These are phyloP conservation scores for Microtus montanus DNA, from an alignment of 2,113 vertebrate genomes.

Conservation along the genomic window DNA sequence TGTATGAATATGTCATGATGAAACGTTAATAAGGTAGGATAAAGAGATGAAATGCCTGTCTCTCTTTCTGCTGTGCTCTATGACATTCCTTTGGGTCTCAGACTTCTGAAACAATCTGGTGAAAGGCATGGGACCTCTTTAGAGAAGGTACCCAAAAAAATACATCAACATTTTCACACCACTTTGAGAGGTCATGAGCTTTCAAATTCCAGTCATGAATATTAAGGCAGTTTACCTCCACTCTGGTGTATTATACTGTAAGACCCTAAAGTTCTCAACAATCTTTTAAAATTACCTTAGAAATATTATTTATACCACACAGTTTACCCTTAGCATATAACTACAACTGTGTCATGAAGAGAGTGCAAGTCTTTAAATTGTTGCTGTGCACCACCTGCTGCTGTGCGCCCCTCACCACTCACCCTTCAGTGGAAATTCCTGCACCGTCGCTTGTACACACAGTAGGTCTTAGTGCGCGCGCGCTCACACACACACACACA, in stretches of 20 bases:
- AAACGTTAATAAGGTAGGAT: slow-evolving; percentile 34
- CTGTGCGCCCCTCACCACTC: background rate
- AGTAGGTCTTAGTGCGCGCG: background rate
- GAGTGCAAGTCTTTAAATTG: background rate
- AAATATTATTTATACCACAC: slow-evolving; percentile 41
- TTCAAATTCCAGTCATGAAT: slow-evolving; percentile 26
- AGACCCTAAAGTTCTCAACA: background rate
- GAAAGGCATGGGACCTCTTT: background rate
- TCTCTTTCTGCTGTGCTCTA: slow-evolving; percentile 69
- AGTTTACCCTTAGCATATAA: background rate
- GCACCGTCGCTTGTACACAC: background rate
- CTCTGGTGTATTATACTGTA: background rate
- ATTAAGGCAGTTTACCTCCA: background rate
- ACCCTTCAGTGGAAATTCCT: background rate
- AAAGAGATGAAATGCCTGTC: background rate
- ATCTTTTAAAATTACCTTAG: slow-evolving; percentile 33
- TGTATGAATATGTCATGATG: slow-evolving; percentile 32
- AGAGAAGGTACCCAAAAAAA: slow-evolving; percentile 9
- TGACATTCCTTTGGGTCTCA: slow-evolving; percentile 13
- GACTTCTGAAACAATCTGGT: background rate
- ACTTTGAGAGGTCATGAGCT: slow-evolving; percentile 2
- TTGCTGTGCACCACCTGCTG: background rate
- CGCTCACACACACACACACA: rapidly evolving
- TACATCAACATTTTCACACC: slow-evolving; percentile 1
- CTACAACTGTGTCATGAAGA: background rate